Percentiles rank a stretch among this genome's conserved stretches.
phyloP scores from a whole-genome alignment of 2,113 vertebrate genomes.

The Nesogale talazaci region DNA sequence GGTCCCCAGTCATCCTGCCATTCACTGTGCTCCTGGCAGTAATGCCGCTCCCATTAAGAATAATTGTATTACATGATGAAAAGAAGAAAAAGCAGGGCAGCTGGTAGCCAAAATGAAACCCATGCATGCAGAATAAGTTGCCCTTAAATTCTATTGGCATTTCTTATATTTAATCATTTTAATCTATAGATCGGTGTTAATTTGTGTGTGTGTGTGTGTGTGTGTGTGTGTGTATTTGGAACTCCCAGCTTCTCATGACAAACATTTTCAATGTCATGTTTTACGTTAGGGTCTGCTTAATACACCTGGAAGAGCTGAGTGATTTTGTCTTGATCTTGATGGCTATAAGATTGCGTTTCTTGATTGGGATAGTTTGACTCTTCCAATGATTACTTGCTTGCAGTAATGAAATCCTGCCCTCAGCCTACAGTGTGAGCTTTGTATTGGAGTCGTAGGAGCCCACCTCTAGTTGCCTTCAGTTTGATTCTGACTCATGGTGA shows the following conservation, averaged over 20 bases:
- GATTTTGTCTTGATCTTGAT: slow-evolving; percentile 6
- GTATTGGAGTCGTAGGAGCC: slow-evolving; percentile 18
- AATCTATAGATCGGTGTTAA: background rate
- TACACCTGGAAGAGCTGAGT: background rate
- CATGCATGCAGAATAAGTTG: background rate
- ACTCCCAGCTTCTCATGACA: background rate
- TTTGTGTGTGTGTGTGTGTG: background rate
- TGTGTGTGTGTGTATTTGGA: background rate
- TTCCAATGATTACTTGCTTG: slow-evolving; percentile 40
- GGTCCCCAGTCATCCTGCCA: background rate
- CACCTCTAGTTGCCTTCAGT: background rate
- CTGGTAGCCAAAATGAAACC: slow-evolving; percentile 20
- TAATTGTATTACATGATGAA: background rate
- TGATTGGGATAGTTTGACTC: slow-evolving; percentile 5
- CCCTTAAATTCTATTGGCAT: slow-evolving; percentile 4
- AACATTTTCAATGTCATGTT: slow-evolving; percentile 23
- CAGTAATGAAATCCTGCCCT: slow-evolving; percentile 3
- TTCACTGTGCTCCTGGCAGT: background rate
- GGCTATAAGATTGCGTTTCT: background rate
- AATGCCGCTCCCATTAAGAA: background rate
- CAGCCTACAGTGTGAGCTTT: background rate
- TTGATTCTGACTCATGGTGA: background rate
- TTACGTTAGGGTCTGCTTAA: slow-evolving; percentile 12
- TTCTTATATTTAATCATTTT: background rate
- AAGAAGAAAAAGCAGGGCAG: slow-evolving; percentile 18